Base-by-base conservation (phyloP, 2,113 vertebrate species). In the Cebus imitator region DNA sequence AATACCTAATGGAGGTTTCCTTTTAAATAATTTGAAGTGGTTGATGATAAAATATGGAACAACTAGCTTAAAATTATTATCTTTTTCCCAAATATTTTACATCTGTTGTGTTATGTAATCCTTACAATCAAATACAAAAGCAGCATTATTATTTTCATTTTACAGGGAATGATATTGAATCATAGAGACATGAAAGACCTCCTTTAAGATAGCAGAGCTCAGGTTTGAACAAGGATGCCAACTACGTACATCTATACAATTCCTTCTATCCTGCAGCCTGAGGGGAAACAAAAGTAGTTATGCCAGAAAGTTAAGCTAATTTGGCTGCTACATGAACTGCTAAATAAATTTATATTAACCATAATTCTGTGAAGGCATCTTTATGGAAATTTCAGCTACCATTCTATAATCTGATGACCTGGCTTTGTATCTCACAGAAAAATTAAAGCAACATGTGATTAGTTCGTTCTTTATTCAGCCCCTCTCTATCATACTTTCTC, bases 331-430 rank as follows among this genome's bases (percentile, higher is more conserved):
- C 4, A n/a, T 84, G 68, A 90, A 94, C 57, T 75, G 23, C 14
- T 88, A 88, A 94, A 88, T 88, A 90, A 50, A 87, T 76, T 70
- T 97, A 43, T 86, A 82, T 94, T 89, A 93, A 91, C 57, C 21
- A 83, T 57, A 95, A 75, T 93, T 97, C 48, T 93, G 35, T 52
- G 30, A 94, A 87, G 20, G 6, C 16, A 84, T 87, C n/a, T 90
- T 84, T 84, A 90, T 20, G 43, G 37, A 89, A 95, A 89, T 95
- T 12, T 90, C 50, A 96, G 87, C 50, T 86, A 85, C 92, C 70
- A 72, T 90, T 88, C 61, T 81, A 75, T n/a, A n/a, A 52, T 66
- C 73, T 83, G 55, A 84, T 95, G 40, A 73, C 52, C 35, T 82
- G 37, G 37, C 30, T 88, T 79, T 79, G 37, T 68, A 91, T 1